These are phyloP conservation scores for Herpetotheres cachinnans DNA, from an alignment of 2,113 vertebrate genomes.

Conservation along the genomic window DNA sequence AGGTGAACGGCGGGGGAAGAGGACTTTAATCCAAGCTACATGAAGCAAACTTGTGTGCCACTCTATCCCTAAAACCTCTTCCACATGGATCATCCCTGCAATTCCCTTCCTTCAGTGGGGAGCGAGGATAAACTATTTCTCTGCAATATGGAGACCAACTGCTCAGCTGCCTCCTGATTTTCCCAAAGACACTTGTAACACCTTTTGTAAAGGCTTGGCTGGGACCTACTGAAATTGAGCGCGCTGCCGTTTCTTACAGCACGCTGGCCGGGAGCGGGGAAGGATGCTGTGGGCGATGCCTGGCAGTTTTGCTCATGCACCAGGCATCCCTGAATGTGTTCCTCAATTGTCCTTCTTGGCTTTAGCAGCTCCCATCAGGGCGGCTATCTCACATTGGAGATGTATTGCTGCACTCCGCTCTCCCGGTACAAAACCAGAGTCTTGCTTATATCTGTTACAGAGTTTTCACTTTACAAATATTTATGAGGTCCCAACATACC, in stretches of 20 bases:
- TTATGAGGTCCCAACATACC: not conserved
- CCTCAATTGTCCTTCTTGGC: rapidly evolving
- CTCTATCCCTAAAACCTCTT: not conserved
- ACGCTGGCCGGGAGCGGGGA: not conserved
- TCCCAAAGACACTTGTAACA: not conserved
- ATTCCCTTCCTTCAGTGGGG: not conserved
- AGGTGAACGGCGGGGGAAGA: too few relatives aligned
- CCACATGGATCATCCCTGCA: not conserved
- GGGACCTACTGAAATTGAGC: rapidly evolving
- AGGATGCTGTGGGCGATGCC: not conserved
- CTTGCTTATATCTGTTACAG: not conserved
- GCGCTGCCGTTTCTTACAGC: not conserved
- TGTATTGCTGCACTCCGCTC: rapidly evolving
- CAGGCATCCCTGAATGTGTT: rapidly evolving
- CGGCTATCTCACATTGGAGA: not conserved
- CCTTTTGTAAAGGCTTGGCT: not conserved
- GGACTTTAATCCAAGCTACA: not conserved
- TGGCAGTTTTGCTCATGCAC: not conserved
- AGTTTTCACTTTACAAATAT: not conserved
- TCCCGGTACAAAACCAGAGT: too few relatives aligned
- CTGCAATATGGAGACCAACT: not conserved
- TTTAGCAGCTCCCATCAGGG: not conserved
- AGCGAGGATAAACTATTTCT: not conserved
- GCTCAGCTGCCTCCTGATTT: not conserved
- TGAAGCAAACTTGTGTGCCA: not conserved